These are phyloP conservation scores for Andrena dorsata DNA, from an alignment of 2,888 invertebrate genomes.

Conservation along the genomic window DNA sequence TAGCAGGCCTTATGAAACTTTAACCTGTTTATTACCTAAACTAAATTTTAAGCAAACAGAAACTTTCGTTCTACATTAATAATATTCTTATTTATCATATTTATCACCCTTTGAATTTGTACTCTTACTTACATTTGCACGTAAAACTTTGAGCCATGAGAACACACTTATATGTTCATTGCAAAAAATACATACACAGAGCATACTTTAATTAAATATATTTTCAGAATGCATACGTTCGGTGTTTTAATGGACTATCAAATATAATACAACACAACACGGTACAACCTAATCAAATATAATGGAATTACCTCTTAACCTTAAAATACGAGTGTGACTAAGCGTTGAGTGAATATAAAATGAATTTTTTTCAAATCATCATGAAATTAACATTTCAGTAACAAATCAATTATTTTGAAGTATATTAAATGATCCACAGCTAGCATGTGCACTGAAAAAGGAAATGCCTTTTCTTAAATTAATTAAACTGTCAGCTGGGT, in stretches of 20 bases:
- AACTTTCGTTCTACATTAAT: conserved; percentile 2
- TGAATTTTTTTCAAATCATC: conserved; percentile 50
- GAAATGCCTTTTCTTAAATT: conserved; percentile 37
- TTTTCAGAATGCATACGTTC: conserved; percentile 14
- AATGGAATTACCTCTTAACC: conserved; percentile 67
- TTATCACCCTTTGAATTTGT: not conserved
- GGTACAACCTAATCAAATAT: conserved; percentile 32
- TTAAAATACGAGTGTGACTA: conserved; percentile 45
- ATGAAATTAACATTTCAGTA: conserved; percentile 23
- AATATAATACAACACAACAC: not conserved
- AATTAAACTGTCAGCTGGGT: conserved; percentile 66
- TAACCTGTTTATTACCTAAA: not conserved
- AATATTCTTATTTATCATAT: not conserved
- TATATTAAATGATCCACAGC: conserved; percentile 26
- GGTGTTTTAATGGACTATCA: not conserved
- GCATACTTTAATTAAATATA: conserved; percentile 9
- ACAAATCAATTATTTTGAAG: conserved; percentile 28
- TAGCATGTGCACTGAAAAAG: conserved; percentile 45
- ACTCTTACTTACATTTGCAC: conserved; percentile 26
- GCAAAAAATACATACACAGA: conserved; percentile 1
- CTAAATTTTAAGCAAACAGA: conserved; percentile 5
- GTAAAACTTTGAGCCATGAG: conserved; percentile 26
- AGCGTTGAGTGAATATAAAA: conserved; percentile 32
- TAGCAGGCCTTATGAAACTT: not conserved
- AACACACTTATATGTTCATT: conserved; percentile 13